Evolutionary conservation across 2,888 invertebrate species (phyloP).

Genomic region (Troides aeacus): DNA sequence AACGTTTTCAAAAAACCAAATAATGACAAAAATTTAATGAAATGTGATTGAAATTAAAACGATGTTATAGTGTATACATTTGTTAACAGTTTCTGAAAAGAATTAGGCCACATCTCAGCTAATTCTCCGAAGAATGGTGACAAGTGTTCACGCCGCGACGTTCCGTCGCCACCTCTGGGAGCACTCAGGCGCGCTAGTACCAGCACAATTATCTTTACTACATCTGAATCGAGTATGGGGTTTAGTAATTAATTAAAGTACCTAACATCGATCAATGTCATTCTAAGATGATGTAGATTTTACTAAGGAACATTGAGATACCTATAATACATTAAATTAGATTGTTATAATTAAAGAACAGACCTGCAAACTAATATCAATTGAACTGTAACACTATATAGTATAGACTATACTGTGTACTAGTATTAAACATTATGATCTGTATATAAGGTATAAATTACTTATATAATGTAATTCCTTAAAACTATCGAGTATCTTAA

Average conservation of each 20-base stretch:
- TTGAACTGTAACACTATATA: no score
- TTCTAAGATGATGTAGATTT: no score
- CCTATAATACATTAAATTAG: no score
- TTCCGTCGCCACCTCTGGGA: constrained; percentile 42
- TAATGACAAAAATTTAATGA: background rate
- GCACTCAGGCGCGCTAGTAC: constrained; percentile 36
- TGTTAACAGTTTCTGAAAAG: constrained; percentile 61
- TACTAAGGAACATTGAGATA: no score
- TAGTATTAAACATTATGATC: no score
- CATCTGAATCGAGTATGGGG: constrained; percentile 49
- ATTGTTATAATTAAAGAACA: no score
- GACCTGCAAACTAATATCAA: no score
- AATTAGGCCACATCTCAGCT: constrained; percentile 68
- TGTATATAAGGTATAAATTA: no score
- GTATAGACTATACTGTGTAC: no score
- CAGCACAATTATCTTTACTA: constrained; percentile 35
- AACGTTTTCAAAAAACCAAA: background rate
- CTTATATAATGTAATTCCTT: no score
- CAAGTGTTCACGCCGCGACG: constrained; percentile 66
- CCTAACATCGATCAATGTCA: background rate
- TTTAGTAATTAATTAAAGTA: constrained; percentile 31
- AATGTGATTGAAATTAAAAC: background rate
- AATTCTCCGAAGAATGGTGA: constrained; percentile 69
- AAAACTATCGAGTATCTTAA: no score
- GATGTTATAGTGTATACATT: no score